A percentile compares a stretch with the other conserved stretches of the same genome.
phyloP scores from a whole-genome alignment of 92 coral and sea anemone genomes.

The Bergia puertoricense region DNA sequence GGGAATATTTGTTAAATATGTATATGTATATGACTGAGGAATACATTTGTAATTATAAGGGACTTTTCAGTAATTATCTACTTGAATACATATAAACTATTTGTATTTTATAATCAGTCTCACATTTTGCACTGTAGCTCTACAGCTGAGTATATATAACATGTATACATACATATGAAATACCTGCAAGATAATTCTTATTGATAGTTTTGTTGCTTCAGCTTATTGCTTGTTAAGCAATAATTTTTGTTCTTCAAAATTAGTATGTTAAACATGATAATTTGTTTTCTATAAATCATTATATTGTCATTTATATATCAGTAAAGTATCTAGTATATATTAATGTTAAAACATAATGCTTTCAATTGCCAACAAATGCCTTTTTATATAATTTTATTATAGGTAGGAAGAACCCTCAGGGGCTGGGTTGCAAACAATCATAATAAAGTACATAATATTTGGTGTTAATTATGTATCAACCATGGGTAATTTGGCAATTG shows the following conservation, averaged over 20 bases:
- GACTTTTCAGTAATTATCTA: not conserved
- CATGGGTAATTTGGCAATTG: not conserved
- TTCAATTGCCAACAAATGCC: not conserved
- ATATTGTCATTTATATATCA: not conserved
- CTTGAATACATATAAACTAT: not conserved
- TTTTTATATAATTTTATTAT: not conserved
- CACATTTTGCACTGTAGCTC: slow-evolving; percentile 4
- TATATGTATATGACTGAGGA: too few species aligned
- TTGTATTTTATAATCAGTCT: slow-evolving; percentile 5
- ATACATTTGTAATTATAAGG: too few species aligned
- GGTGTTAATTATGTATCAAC: not conserved
- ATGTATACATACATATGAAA: not conserved
- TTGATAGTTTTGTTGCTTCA: not conserved
- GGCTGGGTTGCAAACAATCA: slow-evolving; percentile 6
- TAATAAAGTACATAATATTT: slow-evolving; percentile 1
- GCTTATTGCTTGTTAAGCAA: not conserved
- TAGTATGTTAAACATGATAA: not conserved
- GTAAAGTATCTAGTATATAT: slow-evolving; percentile 2
- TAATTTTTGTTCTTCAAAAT: not conserved
- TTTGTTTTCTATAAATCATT: slow-evolving; percentile 4
- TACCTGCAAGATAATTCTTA: slow-evolving; percentile 3
- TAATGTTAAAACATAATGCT: not conserved
- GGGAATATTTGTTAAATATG: too few species aligned
- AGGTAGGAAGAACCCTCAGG: not conserved
- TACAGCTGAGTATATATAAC: not conserved